Conservation (phyloP, 2,797 vertebrate genomes). For the Urosaurus nigricauda region DNA sequence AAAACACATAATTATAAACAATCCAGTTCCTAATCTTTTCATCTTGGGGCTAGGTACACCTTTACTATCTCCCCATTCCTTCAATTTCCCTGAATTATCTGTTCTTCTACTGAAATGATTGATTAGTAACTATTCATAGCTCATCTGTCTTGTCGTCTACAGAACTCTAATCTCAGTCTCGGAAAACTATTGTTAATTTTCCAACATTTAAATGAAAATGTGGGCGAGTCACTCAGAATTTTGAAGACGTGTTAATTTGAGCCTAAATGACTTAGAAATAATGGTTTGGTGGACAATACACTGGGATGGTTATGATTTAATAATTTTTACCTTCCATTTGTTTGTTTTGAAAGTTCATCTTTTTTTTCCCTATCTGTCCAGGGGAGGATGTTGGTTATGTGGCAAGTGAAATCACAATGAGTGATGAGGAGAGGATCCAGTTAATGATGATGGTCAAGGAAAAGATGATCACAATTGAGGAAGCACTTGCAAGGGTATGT, state of each 20-base stretch:
- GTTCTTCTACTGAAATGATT: too few species aligned
- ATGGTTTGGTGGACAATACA: background rate
- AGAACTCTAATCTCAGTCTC: too few species aligned
- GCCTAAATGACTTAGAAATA: constrained; percentile 7
- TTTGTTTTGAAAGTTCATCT: constrained; percentile 9
- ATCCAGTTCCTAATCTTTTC: too few species aligned
- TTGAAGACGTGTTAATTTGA: background rate
- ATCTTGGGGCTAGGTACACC: too few species aligned
- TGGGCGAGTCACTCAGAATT: accelerated
- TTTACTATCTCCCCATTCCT: too few species aligned
- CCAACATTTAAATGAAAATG: constrained; percentile 1
- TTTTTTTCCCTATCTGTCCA: constrained; percentile 66
- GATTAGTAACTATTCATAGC: too few species aligned
- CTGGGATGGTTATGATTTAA: constrained; percentile 1
- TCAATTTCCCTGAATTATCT: too few species aligned
- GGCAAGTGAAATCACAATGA: constrained; percentile 99
- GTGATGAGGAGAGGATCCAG: constrained; percentile 97
- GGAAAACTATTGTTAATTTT: background rate
- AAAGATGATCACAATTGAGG: constrained; percentile 99
- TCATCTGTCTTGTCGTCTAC: too few species aligned
- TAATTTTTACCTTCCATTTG: background rate
- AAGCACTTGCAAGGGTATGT: constrained; percentile 95
- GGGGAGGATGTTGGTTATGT: constrained; percentile 97
- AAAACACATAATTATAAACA: too few species aligned
- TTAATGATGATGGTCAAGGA: constrained; percentile 99